Evolutionary conservation across 1,140 invertebrate species (phyloP).

Genomic region (Drosophila trapezifrons): DNA sequence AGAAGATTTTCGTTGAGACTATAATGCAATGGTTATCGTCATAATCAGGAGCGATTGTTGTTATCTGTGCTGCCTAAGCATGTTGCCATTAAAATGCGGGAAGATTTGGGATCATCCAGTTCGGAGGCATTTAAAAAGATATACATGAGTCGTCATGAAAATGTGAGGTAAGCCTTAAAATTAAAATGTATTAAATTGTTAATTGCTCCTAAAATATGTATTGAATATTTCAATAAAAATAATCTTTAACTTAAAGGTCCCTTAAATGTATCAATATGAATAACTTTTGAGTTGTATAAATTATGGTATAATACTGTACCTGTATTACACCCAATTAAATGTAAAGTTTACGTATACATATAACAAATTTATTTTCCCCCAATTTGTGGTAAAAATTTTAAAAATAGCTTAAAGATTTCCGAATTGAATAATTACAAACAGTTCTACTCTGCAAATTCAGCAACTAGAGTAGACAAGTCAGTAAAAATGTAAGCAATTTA

Average conservation of each 20-base stretch:
- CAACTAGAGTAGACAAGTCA: background rate
- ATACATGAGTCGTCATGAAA: slow-evolving; percentile 98
- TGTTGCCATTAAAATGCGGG: slow-evolving; percentile 96
- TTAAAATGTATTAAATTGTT: background rate
- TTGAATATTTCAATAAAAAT: background rate
- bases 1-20: background rate
- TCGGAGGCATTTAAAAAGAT: slow-evolving; percentile 98
- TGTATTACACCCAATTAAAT: no score
- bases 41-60: slow-evolving; percentile 93
- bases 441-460: background rate
- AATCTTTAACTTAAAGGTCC: no score
- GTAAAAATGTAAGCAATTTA: no score
- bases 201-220: background rate
- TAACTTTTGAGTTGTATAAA: no score
- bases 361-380: no score
- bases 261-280: no score
- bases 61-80: slow-evolving; percentile 97
- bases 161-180: slow-evolving; percentile 90
- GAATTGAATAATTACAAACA: background rate
- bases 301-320: no score
- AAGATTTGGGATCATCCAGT: slow-evolving; percentile 93
- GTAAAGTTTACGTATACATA: no score
- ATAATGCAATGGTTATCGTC: background rate
- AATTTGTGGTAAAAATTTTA: no score
- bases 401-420: background rate